Conservation (phyloP, 2,888 invertebrate genomes). For the Caradrina clavipalpis region DNA sequence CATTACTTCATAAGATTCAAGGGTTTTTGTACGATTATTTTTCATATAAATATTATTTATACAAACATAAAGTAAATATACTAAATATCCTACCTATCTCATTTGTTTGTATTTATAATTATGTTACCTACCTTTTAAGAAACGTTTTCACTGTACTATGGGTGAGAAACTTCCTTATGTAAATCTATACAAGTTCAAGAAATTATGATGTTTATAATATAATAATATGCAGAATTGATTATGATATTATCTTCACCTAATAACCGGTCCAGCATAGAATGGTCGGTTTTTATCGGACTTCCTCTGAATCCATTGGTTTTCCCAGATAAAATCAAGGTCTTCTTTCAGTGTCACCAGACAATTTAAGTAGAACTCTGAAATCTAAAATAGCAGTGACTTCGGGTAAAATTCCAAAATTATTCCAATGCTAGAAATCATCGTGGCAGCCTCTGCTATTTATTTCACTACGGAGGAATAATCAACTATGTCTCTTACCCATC, state of each 20-base stretch:
- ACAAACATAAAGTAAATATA: too few relatives aligned
- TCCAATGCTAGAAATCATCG: too few relatives aligned
- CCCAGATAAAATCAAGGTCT: neutral
- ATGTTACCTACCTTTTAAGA: neutral
- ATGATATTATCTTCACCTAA: neutral
- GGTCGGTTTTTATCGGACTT: slow-evolving; percentile 12
- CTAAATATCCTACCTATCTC: too few relatives aligned
- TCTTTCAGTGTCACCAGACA: neutral
- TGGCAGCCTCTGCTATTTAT: too few relatives aligned
- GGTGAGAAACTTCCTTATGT: neutral
- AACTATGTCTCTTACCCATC: too few relatives aligned
- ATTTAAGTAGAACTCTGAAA: neutral
- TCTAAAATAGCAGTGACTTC: neutral
- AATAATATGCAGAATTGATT: too few relatives aligned
- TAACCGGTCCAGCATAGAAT: slow-evolving; percentile 5
- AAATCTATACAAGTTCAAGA: slow-evolving; percentile 5
- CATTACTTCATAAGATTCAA: too few relatives aligned
- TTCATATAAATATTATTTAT: neutral
- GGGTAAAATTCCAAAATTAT: too few relatives aligned
- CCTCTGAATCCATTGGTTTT: slow-evolving; percentile 16
- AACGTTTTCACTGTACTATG: neutral
- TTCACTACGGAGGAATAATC: too few relatives aligned
- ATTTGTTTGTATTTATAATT: too few relatives aligned
- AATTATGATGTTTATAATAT: neutral
- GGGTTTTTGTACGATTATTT: neutral